phyloP scores from a whole-genome alignment of 2,797 vertebrate genomes.

The Anabacerthia variegaticeps region DNA sequence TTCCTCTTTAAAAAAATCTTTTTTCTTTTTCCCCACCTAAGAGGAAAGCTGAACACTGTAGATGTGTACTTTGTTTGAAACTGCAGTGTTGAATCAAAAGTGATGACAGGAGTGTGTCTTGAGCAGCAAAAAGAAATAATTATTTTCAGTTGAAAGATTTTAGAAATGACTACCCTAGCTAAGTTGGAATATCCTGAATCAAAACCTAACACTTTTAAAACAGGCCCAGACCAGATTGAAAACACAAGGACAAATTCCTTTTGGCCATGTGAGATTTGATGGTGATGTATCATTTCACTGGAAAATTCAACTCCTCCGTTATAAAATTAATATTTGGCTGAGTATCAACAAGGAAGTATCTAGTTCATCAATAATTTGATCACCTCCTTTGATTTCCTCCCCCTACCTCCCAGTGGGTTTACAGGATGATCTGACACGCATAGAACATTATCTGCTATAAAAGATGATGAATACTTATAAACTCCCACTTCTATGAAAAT shows the following conservation, averaged over 20 bases:
- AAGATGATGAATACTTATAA: not conserved
- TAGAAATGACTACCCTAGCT: not conserved
- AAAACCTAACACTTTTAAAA: not conserved
- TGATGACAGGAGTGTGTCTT: not conserved
- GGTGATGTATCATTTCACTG: not conserved
- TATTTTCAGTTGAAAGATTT: not conserved
- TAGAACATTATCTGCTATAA: not conserved
- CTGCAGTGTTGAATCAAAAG: not conserved
- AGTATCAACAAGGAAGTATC: not conserved
- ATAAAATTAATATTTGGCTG: not conserved
- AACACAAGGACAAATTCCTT: not conserved
- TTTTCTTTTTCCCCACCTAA: not conserved
- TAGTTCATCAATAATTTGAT: not conserved
- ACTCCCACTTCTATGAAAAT: not conserved
- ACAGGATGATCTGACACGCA: not conserved
- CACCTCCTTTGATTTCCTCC: not conserved
- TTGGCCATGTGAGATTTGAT: not conserved
- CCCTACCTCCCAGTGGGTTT: fast-evolving
- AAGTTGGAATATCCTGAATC: not conserved
- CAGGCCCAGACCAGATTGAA: not conserved
- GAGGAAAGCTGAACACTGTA: not conserved
- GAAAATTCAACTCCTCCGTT: not conserved
- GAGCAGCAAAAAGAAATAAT: not conserved
- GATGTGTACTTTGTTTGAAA: not conserved
- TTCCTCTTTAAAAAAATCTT: not conserved